Evolutionary conservation across 2,797 vertebrate genomes (phyloP), one percentile per base, ranked within the genome.

Genomic region (Cossypha dichroa): DNA sequence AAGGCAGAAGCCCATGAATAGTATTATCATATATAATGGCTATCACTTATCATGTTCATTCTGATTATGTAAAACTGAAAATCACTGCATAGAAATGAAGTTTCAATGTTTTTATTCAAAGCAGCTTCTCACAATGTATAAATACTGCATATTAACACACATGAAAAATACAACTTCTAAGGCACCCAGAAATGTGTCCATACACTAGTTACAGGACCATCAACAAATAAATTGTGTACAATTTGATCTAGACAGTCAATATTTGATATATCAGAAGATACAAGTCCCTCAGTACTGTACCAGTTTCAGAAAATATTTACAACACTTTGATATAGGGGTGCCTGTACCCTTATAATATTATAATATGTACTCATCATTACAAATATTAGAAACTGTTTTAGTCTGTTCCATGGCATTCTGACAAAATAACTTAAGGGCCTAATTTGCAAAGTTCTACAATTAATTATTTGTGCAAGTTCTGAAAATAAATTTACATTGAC

Each of bases 131-230:
- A 98, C 97, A 98, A 99, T 96, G 96, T 98, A 98, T 98, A 98
- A 98, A 98, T 98, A 98, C 97, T 97, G 98, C 97, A 98, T 98
- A 98, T 98, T 98, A 98, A 99, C 98, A 98, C 98, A 98, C 98
- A 98, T 98, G 98, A 98, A 98, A 98, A 98, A 98, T 98, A 98
- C 98, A 98, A 98, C 98, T 98, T 98, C 98, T 99, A 99, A 99
- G 99, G 99, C 99, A 99, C 98, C 98, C 98, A 98, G 98, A 98
- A 98, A 98, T 98, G 98, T 98, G 98, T 98, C 98, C 98, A 98
- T 97, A 98, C 97, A 98, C 97, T 97, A 98, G 97, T 98, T 97
- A 97, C 97, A 98, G 97, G 97, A 98, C 97, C 96, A 98, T 97
- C 97, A 96, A 97, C 98, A 98, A 98, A 98, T 97, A 98, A 97